Evolutionary conservation across 2,113 vertebrate species (phyloP).

Genomic region (Rallus limicola): DNA sequence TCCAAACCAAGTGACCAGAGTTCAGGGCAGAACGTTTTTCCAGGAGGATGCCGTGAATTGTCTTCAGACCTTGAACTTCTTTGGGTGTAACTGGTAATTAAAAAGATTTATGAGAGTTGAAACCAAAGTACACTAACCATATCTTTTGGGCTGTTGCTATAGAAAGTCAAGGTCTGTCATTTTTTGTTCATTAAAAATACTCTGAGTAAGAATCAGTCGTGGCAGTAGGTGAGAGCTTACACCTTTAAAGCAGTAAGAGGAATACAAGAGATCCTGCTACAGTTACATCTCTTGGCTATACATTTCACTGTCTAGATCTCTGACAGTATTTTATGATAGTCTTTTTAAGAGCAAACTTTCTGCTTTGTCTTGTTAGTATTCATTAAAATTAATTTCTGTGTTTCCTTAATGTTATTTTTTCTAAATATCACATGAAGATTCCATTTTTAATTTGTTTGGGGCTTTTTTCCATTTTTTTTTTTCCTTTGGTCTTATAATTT

Average conservation of each 20-base stretch:
- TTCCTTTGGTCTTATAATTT: background rate
- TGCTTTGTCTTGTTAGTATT: background rate
- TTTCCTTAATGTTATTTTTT: background rate
- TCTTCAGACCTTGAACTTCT: constrained; percentile 7
- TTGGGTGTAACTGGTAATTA: constrained; percentile 26
- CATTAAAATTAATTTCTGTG: background rate
- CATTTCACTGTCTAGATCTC: background rate
- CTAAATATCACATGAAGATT: background rate
- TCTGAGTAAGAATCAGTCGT: background rate
- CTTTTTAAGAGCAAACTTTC: background rate
- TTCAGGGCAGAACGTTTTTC: background rate
- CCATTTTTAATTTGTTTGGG: background rate
- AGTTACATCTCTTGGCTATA: background rate
- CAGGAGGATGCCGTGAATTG: background rate
- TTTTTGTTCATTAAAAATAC: background rate
- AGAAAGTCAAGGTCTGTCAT: background rate
- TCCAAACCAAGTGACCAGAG: background rate
- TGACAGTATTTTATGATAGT: background rate
- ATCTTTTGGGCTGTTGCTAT: background rate
- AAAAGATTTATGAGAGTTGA: background rate
- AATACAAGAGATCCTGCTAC: background rate
- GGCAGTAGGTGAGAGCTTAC: background rate
- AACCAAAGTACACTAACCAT: background rate
- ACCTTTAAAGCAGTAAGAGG: background rate
- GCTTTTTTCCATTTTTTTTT: background rate